Evolutionary conservation across 2,113 vertebrate genomes (phyloP), one percentile per base, ranked within the genome.

Genomic region (Gulo gulo): DNA sequence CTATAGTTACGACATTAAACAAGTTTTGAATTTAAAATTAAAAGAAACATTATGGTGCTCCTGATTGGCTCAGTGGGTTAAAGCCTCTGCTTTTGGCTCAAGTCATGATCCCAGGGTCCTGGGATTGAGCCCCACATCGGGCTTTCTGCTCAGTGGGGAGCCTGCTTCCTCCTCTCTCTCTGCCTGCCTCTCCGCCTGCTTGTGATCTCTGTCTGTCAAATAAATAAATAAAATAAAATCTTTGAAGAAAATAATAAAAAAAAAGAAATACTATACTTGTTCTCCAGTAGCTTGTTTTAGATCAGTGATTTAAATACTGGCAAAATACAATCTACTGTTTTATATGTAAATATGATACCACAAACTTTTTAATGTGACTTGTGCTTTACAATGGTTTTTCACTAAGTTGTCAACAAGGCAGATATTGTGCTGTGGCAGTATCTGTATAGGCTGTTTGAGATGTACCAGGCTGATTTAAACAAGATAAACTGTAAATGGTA

Each of bases 391-490:
- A 1, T 79, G 84, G 34, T 61, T 88, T 78, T 97, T 47, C 16
- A 67, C 42, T 89, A 73, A 39, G 61, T 82, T 96, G 87, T 92
- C 55, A 92, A 52, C n/a, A 90, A 93, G 95, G 92, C 81, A 74
- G 88, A 92, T 98, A 96, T 85, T 98, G 95, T 98, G 91, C 94
- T 93, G 24, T 98, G 87, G 97, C 98, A 99, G 96, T 98, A 98
- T 98, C 97, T 84, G 4, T 95, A 57, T 98, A 71, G 83, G 42
- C 79, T 97, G 93, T 98, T 57, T 50, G 36, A 94, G 94, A 96
- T 89, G 74, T 97, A 95, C 85, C 94, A 52, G 92, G 86, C 90
- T 57, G 97, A 98, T 98, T 98, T 98, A 98, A 98, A 98, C 97
- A 85, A 96, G 50, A 65, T 87, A 74, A 71, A 79, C 8, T 98